Evolutionary conservation across 2,113 vertebrate species (phyloP).

Genomic region (Ageneiosus marmoratus): DNA sequence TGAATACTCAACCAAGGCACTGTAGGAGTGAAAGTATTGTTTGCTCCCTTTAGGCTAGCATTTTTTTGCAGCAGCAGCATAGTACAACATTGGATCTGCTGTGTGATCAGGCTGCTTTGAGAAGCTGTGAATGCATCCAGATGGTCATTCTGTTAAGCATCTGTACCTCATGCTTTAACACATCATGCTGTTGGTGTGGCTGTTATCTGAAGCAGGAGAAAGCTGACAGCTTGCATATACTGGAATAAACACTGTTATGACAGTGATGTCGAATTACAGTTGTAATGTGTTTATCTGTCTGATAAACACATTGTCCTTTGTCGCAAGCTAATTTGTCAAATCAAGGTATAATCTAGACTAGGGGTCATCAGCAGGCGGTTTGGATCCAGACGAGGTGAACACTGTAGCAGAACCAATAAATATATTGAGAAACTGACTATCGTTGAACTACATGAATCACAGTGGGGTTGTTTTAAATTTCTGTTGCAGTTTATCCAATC

Average conservation of each 20-base stretch:
- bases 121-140: neutral
- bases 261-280: neutral
- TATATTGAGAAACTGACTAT: no score
- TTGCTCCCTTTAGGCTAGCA: neutral
- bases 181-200: neutral
- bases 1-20: neutral
- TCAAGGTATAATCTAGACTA: neutral
- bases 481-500: neutral
- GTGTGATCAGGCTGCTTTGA: conserved; percentile 2
- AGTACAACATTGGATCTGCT: neutral
- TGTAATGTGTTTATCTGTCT: neutral
- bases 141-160: neutral
- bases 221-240: neutral
- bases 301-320: neutral
- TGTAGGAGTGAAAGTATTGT: neutral
- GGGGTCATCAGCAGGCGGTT: neutral
- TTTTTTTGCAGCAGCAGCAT: neutral
- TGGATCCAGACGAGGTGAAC: neutral
- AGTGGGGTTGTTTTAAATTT: neutral
- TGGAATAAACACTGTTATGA: neutral
- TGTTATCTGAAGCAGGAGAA: neutral
- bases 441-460: no score
- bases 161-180: neutral
- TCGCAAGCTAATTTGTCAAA: neutral
- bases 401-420: neutral